These are phyloP conservation scores for Epirrhoe alternata DNA, from an alignment of 2,888 invertebrate species.

Conservation along the genomic window DNA sequence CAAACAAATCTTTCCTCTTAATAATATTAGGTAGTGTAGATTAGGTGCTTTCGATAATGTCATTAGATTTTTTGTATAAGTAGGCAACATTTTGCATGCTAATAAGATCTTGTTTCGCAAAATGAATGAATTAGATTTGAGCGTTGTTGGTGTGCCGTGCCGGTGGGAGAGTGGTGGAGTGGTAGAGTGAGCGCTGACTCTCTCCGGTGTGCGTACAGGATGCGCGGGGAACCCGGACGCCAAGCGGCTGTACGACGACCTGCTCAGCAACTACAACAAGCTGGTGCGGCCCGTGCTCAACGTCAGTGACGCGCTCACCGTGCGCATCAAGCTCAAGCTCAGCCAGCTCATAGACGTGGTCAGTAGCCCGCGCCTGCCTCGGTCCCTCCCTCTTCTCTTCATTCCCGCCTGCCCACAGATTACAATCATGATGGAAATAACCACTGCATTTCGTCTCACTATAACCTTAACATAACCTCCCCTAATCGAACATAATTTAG, in stretches of 20 bases:
- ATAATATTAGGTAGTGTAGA: too few species aligned
- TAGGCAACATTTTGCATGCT: too few species aligned
- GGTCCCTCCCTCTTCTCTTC: background rate
- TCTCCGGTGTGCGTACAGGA: slow-evolving; percentile 80
- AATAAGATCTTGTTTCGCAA: too few species aligned
- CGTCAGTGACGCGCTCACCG: slow-evolving; percentile 96
- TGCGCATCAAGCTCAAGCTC: slow-evolving; percentile 97
- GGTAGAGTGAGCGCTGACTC: background rate
- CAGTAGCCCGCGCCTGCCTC: slow-evolving; percentile 79
- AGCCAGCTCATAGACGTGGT: slow-evolving; percentile 99
- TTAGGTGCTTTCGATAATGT: too few species aligned
- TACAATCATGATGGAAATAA: background rate
- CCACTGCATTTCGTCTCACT: too few species aligned
- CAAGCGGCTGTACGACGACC: slow-evolving; percentile 97
- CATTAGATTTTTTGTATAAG: too few species aligned
- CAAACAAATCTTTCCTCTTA: too few species aligned
- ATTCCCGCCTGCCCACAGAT: background rate
- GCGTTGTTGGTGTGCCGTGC: background rate
- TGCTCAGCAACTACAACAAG: slow-evolving; percentile 98
- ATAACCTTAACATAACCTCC: too few species aligned
- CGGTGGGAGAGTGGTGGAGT: background rate
- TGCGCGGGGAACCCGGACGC: slow-evolving; percentile 97
- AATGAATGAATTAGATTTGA: too few species aligned
- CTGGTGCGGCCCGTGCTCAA: slow-evolving; percentile 98
- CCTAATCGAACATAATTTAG: too few species aligned